Base-by-base conservation (phyloP, 1,140 invertebrate species). In the Chlorops oryzae region DNA sequence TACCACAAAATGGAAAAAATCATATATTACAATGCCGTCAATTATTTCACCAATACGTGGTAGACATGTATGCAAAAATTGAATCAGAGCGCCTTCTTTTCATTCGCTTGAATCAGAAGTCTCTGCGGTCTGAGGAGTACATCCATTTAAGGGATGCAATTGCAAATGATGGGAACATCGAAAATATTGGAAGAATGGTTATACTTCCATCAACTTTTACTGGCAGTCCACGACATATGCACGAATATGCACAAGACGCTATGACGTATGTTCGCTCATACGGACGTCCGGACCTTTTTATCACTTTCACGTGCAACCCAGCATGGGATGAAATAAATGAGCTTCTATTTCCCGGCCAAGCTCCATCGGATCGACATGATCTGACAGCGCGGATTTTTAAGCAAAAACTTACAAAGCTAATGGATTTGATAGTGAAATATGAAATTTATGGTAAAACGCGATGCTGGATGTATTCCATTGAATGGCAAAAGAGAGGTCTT, bases 401-500 rank as follows among this genome's bases (percentile, higher is more conserved):
- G 44, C 59, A 73, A 54, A 79, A 80, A 58, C 48, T 77, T 18
- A 73, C 70, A 55, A 57, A 61, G 35, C 49, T 81, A 4, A 67
- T 78, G 51, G 48, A 75, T 56, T 61, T 75, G 15, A 58, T 79
- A 17, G 58, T 55, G 53, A 66, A 71, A 62, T 52, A 68, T 67
- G 34, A 35, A 47, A 51, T 67, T 42, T 69, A 41, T 55, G 74
- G 75, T 20, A n/a, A 46, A 40, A 50, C 59, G 17, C 56, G 58
- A 22, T 72, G 66, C 49, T 69, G 55, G 38, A 71, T 78, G 67
- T 76, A 77, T 50, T 58, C 65, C 13, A 58, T 80, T 37, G 75
- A 80, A 61, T 80, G 73, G 66, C 74, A 80, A 58, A 78, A 78
- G 55, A 58, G 74, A 52, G 76, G 77, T 7, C 56, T 78, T 22